Evolutionary conservation across 1,140 invertebrate genomes (phyloP).

Genomic region (Stegodyphus dumicola): DNA sequence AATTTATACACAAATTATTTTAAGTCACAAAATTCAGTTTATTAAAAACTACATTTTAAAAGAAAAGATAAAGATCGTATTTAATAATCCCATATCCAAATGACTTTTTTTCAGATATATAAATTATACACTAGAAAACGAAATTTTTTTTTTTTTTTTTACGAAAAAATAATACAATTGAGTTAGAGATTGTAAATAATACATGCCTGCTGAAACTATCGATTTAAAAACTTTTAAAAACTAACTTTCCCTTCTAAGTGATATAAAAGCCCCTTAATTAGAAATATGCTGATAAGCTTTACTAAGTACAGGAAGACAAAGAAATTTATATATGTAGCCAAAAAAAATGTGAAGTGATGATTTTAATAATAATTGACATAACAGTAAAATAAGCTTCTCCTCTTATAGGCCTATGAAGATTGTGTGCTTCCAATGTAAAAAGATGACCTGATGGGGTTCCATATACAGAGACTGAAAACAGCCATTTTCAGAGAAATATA

Average conservation of each 20-base stretch:
- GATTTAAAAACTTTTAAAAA: no score
- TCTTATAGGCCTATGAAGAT: constrained; percentile 40
- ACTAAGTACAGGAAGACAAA: background rate
- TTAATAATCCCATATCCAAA: no score
- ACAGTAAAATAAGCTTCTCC: constrained; percentile 4
- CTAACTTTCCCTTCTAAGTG: no score
- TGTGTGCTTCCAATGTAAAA: constrained; percentile 34
- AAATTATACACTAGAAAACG: no score
- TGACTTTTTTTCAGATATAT: no score
- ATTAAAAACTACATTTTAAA: background rate
- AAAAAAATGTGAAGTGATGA: background rate
- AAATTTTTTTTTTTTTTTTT: no score
- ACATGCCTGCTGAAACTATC: no score
- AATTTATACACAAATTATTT: background rate
- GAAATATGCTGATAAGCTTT: background rate
- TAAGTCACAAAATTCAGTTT: background rate
- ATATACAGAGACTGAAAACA: background rate
- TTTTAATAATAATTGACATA: no score
- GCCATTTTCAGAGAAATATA: constrained; percentile 41
- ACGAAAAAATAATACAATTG: no score
- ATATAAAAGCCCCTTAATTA: background rate
- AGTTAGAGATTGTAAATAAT: no score
- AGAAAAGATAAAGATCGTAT: background rate
- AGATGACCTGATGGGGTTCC: constrained; percentile 48
- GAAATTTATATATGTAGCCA: background rate